Base-by-base conservation (phyloP, 2,888 invertebrate species). In the Uropetala carovei region DNA sequence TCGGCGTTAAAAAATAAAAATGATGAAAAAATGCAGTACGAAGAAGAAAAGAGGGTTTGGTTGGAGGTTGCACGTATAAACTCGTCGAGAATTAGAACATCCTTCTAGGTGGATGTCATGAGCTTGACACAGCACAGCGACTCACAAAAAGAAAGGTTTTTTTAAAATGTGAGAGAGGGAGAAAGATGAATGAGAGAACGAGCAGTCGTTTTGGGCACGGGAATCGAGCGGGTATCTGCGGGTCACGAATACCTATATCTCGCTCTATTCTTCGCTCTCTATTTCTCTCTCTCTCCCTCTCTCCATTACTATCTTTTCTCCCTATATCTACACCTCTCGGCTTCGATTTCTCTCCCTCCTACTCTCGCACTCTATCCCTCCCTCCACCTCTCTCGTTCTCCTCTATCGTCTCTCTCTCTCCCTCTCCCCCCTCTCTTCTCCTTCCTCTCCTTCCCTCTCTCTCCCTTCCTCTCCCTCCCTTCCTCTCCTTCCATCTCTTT, bases 1-100 rank as follows among this genome's bases (percentile, higher is more conserved):
- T 27, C 75, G 75, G 75, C 75, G 22, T 75, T n/a, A n/a, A n/a
- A 75, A 75, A 75, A 75, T 27, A 22, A 75, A 22, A 68, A 68
- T 22, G 27, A 27, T 22, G 4, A 75, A 75, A 75, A 75, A 68
- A 18, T 18, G 64, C n/a, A n/a, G n/a, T n/a, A n/a, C 10, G 68
- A 68, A 16, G 64, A n/a, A 8, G n/a, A 68, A 18, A n/a, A 22
- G 22, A 68, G 68, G 68, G 22, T 9, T 68, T n/a, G 75, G 22
- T 0, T 11, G 27, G n/a, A 22, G 75, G 75, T 27, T 75, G 43
- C 43, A 22, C 22, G 75, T 27, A 75, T 75, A 22, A 27, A 75
- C 22, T 75, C 75, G 22, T 75, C 27, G 27, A 22, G 75, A 75
- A 75, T 75, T 27, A 75, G 75, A 75, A 27, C 75, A 75, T 27